Base-by-base conservation (phyloP, 2,113 vertebrate genomes). In the Onychostruthus taczanowskii region DNA sequence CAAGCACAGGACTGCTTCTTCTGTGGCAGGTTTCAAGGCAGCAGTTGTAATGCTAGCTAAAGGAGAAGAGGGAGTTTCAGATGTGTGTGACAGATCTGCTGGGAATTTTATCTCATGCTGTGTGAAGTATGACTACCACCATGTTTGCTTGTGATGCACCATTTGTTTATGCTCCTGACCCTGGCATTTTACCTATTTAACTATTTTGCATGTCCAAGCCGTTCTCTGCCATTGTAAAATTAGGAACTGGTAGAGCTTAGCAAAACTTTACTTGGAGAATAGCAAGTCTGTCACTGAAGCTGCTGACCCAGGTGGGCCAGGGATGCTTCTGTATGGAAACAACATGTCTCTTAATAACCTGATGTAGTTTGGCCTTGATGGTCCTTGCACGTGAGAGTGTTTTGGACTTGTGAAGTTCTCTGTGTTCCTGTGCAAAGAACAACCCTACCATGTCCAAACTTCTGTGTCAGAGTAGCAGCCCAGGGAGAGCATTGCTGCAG, bases 171-270 rank as follows among this genome's bases (percentile, higher is more conserved):
- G 37, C 26, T 82, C 53, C 33, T 0, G 0, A 20, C 1, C 1
- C 14, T 52, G 58, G 7, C 61, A 39, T 85, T 90, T 92, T 37
- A 47, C 44, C 4, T 39, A 11, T 10, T 37, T 33, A 67, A 17
- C 28, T 53, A 3, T 56, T 76, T 43, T 49, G 7, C 0, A 0
- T 33, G 15, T 72, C 62, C 1, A 1, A 0, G 37, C 67, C 79
- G 46, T 83, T 93, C 73, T 73, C 12, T 76, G 28, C 30, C 1
- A 0, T 41, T 61, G 50, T 68, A 41, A 7, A 73, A 88, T 37
- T 18, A 44, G 78, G 26, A 79, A 31, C 17, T 20, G 10, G 37
- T 41, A 68, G 47, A 46, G 21, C 37, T 87, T 78, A 59, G 41
- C 44, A 64, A 64, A 62, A 43, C 31, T 55, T 84, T 39, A 39